Evolutionary conservation across 2,113 vertebrate genomes (phyloP), one percentile per base, ranked within the genome.

Genomic region (Equus przewalskii): DNA sequence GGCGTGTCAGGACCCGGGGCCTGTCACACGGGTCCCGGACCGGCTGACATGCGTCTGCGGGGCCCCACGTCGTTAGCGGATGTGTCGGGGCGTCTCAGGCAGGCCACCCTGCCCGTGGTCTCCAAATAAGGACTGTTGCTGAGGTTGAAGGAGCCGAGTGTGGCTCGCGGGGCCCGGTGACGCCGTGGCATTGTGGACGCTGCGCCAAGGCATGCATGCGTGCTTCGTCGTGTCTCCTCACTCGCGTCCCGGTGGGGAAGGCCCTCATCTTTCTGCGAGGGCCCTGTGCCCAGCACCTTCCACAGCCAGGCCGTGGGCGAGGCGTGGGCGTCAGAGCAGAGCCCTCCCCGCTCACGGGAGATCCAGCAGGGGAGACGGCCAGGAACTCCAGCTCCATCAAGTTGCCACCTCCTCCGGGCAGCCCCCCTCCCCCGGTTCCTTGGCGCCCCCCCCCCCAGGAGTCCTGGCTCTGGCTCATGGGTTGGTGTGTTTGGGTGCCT

Each of bases 141-240:
- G 5, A 30, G 76, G 4, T 80, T 41, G 22, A 0, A 0, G 33
- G 36, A 60, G 21, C 54, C 1, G 1, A 6, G 9, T 16, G 36
- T 22, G 64, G 9, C 3, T 16, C 83, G 15, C 1, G 3, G 3
- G 46, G 15, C 36, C 36, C 36, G 36, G 36, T 41, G 36, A 41
- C 36, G 36, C 36, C 36, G 36, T 41, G 36, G 86, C 86, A 5
- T 7, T 12, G 26, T 22, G 41, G 70, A 65, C 6, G 0, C 56
- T 1, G 21, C 13, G 2, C 79, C 11, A 1, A 0, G 44, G 24
- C 9, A 5, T 0, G 0, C 60, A 0, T n/a, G 24, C 9, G 4
- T 0, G 0, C 60, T 13, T 6, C 4, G 0, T 46, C 3, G 0
- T 8, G 3, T 28, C 22, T 62, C 13, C 11, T 44, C 2, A 3